Evolutionary conservation across 1,140 invertebrate genomes (phyloP).

Genomic region (Halesus radiatus): DNA sequence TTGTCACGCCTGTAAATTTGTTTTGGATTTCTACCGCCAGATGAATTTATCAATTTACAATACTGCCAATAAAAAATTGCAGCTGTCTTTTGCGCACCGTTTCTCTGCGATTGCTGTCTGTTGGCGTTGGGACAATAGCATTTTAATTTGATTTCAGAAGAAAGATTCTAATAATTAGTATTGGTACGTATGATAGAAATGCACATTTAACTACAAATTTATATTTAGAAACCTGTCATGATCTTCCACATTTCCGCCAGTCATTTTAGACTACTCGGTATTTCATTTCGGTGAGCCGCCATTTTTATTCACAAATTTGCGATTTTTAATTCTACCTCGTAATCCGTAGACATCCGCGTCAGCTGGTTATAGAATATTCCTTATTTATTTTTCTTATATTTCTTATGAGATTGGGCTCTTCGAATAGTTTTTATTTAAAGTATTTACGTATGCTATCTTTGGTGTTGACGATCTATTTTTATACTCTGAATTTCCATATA

Average conservation of each 20-base stretch:
- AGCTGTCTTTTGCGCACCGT: conserved; percentile 41
- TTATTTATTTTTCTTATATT: background rate
- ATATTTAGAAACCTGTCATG: no score
- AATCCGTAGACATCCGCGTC: conserved; percentile 35
- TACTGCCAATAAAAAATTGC: conserved; percentile 15
- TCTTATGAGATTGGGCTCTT: no score
- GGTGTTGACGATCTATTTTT: conserved; percentile 37
- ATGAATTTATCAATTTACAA: conserved; percentile 2
- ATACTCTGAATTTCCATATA: background rate
- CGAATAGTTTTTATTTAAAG: no score
- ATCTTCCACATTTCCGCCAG: conserved; percentile 1
- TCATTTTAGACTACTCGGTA: background rate
- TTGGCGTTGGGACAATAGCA: conserved; percentile 19
- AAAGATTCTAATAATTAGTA: conserved; percentile 7
- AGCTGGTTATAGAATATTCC: background rate
- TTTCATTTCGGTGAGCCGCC: conserved; percentile 26
- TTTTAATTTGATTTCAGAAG: conserved; percentile 27
- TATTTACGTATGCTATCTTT: background rate
- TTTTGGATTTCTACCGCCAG: conserved; percentile 25
- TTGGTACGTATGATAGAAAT: background rate
- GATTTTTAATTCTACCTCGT: conserved; percentile 1
- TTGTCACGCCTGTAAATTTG: background rate
- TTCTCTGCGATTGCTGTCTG: conserved; percentile 23
- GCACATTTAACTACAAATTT: background rate
- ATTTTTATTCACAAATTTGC: conserved; percentile 36